These are phyloP conservation scores for Anthoscopus minutus DNA, from an alignment of 2,113 vertebrate species.

Conservation along the genomic window DNA sequence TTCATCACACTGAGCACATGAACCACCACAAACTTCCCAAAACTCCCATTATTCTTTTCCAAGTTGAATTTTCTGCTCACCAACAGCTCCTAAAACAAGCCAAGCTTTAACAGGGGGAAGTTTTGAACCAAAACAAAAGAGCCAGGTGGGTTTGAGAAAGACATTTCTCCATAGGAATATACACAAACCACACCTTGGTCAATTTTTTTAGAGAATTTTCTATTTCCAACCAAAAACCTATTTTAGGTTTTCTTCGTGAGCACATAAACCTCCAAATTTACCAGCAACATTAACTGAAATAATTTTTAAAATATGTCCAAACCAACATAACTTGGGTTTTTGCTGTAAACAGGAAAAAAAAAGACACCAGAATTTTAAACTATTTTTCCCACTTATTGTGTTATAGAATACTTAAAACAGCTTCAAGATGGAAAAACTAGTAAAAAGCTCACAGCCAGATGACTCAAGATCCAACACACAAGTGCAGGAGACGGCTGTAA, in stretches of 20 bases:
- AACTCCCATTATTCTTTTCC: background rate
- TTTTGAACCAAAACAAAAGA: background rate
- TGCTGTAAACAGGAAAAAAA: background rate
- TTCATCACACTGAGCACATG: background rate
- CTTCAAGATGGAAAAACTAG: background rate
- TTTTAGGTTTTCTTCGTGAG: background rate
- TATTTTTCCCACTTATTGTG: accelerated
- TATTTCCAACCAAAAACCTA: background rate
- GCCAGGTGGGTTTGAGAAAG: background rate
- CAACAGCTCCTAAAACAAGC: background rate
- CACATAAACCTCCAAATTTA: background rate
- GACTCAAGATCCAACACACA: background rate
- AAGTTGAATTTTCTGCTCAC: background rate
- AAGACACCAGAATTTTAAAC: background rate
- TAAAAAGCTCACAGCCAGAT: background rate
- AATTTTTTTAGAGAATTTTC: background rate
- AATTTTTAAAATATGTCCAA: accelerated
- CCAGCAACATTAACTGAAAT: background rate
- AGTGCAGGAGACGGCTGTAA: accelerated
- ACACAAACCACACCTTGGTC: background rate
- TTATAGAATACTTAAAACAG: background rate
- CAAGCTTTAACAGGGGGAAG: background rate
- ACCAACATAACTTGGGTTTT: accelerated
- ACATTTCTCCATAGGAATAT: accelerated
- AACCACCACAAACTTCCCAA: background rate